Percentiles rank a stretch among this genome's conserved stretches.
phyloP scores from a whole-genome alignment of 2,113 vertebrate genomes.

The Mionectes macconnelli region DNA sequence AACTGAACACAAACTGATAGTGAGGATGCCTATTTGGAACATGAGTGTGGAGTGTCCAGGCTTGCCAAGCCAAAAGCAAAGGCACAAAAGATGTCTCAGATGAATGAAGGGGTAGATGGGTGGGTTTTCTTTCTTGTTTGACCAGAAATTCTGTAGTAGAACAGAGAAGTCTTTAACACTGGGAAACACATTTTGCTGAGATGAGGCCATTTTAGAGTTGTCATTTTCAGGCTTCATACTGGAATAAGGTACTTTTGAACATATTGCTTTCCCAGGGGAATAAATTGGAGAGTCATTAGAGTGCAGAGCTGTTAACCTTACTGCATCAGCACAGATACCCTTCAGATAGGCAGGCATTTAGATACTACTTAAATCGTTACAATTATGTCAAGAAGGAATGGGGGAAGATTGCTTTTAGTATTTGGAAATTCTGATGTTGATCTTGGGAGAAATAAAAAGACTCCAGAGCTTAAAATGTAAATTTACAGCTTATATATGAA shows the following conservation, averaged over 20 bases:
- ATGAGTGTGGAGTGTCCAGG: background rate
- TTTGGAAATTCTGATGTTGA: background rate
- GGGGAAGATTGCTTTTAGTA: background rate
- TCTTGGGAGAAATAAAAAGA: background rate
- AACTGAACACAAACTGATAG: background rate
- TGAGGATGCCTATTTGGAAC: background rate
- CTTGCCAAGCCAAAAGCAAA: background rate
- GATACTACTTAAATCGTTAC: background rate
- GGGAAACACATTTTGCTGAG: background rate
- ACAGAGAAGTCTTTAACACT: background rate
- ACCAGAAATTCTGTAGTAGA: background rate
- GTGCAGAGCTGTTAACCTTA: constrained; percentile 1
- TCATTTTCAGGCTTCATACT: background rate
- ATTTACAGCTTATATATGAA: background rate
- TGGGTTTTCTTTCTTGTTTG: background rate
- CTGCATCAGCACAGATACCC: background rate
- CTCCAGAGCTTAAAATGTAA: background rate
- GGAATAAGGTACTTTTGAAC: background rate
- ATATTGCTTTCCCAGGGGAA: constrained; percentile 6
- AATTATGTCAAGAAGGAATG: background rate
- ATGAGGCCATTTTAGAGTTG: background rate
- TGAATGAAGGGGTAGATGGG: background rate
- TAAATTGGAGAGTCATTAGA: background rate
- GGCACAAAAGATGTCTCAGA: background rate
- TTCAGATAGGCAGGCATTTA: background rate